A percentile compares a stretch with the other conserved stretches of the same genome.
phyloP scores from a whole-genome alignment of 2,113 vertebrate genomes.

The Columbina picui region DNA sequence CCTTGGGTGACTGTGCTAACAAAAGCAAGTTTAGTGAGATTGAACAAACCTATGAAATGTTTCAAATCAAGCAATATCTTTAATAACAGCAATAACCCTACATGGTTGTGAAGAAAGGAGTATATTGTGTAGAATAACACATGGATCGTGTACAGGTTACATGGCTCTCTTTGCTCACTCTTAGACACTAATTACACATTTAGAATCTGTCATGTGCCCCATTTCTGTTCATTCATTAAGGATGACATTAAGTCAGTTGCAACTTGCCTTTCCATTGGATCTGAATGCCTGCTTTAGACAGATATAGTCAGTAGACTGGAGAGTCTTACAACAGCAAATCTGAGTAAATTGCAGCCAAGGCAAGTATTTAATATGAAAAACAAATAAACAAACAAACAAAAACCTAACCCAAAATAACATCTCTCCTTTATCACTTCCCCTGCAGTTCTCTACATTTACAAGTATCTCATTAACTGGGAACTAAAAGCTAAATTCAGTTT shows the following conservation, averaged over 20 bases:
- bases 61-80: background rate
- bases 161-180: background rate
- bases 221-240: background rate
- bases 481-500: background rate
- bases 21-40: background rate
- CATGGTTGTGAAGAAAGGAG: background rate
- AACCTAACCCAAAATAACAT: background rate
- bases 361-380: background rate
- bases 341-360: background rate
- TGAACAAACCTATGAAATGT: background rate
- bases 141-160: background rate
- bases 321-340: background rate
- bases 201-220: background rate
- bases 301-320: background rate
- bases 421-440: background rate
- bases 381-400: background rate
- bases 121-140: background rate
- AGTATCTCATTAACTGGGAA: background rate
- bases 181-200: background rate
- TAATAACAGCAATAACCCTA: background rate
- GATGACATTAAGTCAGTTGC: background rate
- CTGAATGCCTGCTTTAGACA: background rate
- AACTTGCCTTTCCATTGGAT: background rate
- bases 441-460: background rate
- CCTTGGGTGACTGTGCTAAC: background rate